These are phyloP conservation scores for Lithodes maja DNA, from an alignment of 2,888 invertebrate species.

Conservation along the genomic window DNA sequence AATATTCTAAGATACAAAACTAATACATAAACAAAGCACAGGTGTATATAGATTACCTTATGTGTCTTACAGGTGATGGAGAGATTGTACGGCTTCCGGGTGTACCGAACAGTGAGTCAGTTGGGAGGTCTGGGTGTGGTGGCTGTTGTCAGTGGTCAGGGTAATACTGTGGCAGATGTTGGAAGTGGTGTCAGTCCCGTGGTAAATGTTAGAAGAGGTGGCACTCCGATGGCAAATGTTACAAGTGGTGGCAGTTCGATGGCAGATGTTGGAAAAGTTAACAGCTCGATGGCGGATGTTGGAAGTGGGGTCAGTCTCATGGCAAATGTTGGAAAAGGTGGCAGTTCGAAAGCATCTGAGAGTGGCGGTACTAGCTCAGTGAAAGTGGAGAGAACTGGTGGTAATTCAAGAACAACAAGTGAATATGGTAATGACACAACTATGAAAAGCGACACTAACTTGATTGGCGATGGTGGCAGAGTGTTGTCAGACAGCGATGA, in stretches of 20 bases:
- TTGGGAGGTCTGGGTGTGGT: slow-evolving; percentile 46
- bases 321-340: background rate
- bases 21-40: background rate
- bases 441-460: background rate
- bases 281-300: background rate
- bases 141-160: background rate
- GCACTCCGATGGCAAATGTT: background rate
- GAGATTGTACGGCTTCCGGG: slow-evolving; percentile 30
- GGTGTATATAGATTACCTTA: background rate
- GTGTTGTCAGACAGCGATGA: background rate
- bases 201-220: background rate
- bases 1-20: too few species aligned
- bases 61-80: slow-evolving; percentile 40
- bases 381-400: background rate
- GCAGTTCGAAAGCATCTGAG: background rate
- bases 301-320: background rate
- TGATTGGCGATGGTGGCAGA: background rate
- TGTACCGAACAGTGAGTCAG: slow-evolving; percentile 20
- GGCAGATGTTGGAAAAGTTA: background rate
- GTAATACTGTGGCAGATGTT: background rate
- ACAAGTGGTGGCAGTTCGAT: background rate
- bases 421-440: background rate
- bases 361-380: background rate
- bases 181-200: background rate
- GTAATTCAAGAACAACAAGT: background rate